A percentile compares a stretch with the other conserved stretches of the same genome.
Conservation (phyloP, 2,113 vertebrate species). For the Rhabdornis inornatus region DNA sequence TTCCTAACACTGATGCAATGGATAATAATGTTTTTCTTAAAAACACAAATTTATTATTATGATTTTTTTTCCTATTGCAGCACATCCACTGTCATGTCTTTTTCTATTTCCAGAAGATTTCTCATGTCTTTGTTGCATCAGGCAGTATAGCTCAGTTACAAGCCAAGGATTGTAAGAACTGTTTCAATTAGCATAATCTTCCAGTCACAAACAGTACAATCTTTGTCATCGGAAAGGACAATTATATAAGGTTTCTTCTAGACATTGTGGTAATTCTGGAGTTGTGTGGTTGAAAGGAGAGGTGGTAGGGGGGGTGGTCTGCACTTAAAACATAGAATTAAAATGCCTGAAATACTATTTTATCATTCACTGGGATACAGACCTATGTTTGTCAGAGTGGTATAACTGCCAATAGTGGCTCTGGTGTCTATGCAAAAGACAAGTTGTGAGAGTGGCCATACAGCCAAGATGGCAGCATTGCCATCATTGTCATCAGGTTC, state of each 20-base stretch:
- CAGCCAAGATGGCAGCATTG: background rate
- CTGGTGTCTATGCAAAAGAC: background rate
- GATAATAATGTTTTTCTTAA: background rate
- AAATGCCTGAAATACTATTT: background rate
- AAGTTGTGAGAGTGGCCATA: background rate
- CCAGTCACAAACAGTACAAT: background rate
- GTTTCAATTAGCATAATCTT: conserved; percentile 11
- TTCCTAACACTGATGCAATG: background rate
- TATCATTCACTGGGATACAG: background rate
- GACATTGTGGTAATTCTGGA: background rate
- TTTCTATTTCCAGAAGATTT: background rate
- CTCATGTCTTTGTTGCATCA: background rate
- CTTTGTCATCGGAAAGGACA: background rate
- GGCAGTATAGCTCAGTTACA: background rate
- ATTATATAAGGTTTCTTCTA: background rate
- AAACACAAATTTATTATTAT: background rate
- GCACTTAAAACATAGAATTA: background rate
- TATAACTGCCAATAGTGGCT: background rate
- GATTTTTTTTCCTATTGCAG: background rate
- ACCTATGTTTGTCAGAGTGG: background rate
- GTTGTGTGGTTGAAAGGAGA: background rate
- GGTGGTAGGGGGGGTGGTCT: background rate
- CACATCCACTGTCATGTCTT: background rate
- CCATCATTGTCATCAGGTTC: too few relatives aligned
- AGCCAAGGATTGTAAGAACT: background rate